phyloP scores from a whole-genome alignment of 2,113 vertebrate genomes.

The Pangasianodon gigas region DNA sequence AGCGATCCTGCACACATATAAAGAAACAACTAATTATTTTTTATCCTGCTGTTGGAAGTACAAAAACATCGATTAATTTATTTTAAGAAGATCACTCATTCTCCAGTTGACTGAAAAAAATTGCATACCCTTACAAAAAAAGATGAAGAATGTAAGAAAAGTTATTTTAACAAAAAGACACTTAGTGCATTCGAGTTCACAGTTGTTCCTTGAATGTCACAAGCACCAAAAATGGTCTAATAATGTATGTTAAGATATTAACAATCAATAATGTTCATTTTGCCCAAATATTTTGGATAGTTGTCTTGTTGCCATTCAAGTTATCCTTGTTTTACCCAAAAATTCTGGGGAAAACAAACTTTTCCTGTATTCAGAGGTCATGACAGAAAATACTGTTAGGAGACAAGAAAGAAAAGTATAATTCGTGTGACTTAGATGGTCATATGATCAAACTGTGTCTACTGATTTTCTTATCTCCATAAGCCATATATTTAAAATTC shows the following conservation, averaged over 20 bases:
- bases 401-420: neutral
- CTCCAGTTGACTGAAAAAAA: neutral
- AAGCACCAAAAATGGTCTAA: neutral
- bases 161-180: neutral
- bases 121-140: neutral
- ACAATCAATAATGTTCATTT: neutral
- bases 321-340: neutral
- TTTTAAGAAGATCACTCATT: neutral
- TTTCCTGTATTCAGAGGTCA: neutral
- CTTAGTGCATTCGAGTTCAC: neutral
- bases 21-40: neutral
- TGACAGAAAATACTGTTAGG: neutral
- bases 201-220: neutral
- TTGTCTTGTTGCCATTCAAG: neutral
- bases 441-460: neutral
- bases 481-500: neutral
- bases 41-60: neutral
- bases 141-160: neutral
- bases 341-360: neutral
- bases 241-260: neutral
- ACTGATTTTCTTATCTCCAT: neutral
- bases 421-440: neutral
- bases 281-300: neutral
- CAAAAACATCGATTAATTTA: neutral
- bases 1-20: conserved; percentile 82